Evolutionary conservation across 1,140 invertebrate genomes (phyloP).

Genomic region (Venturia canescens): DNA sequence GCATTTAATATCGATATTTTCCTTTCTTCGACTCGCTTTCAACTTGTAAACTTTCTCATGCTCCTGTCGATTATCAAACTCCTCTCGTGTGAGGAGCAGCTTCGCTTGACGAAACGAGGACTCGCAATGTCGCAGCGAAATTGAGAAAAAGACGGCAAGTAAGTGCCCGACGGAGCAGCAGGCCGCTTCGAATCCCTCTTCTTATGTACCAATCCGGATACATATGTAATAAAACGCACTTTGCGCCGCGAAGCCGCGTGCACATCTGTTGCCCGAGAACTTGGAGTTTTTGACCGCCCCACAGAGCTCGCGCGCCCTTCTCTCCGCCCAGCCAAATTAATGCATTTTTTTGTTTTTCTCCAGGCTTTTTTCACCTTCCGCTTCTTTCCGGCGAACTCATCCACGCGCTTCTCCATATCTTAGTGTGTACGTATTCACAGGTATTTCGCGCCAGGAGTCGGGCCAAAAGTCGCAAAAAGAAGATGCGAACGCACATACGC

Average conservation of each 20-base stretch:
- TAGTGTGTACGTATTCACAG: background rate
- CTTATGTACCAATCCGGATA: background rate
- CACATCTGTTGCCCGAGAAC: conserved; percentile 35
- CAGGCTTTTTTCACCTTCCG: conserved; percentile 3
- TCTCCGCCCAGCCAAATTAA: conserved; percentile 49
- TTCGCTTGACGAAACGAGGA: background rate
- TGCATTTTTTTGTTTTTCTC: conserved; percentile 42
- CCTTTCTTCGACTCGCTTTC: background rate
- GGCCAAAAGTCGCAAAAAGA: conserved; percentile 1
- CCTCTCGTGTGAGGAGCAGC: background rate
- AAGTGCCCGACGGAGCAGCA: background rate
- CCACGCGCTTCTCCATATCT: background rate
- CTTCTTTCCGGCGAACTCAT: conserved; percentile 17
- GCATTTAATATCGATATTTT: conserved; percentile 14
- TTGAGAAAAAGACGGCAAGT: background rate
- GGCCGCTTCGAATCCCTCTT: too few relatives aligned
- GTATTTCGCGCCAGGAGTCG: background rate
- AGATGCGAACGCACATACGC: background rate
- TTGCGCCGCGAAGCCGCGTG: conserved; percentile 21
- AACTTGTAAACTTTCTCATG: background rate
- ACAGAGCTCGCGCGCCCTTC: conserved; percentile 19
- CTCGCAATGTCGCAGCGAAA: background rate
- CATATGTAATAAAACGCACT: conserved; percentile 12
- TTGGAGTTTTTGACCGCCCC: conserved; percentile 9
- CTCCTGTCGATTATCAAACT: background rate